phyloP scores from a whole-genome alignment of 2,113 vertebrate species.

The Syngnathus floridae region DNA sequence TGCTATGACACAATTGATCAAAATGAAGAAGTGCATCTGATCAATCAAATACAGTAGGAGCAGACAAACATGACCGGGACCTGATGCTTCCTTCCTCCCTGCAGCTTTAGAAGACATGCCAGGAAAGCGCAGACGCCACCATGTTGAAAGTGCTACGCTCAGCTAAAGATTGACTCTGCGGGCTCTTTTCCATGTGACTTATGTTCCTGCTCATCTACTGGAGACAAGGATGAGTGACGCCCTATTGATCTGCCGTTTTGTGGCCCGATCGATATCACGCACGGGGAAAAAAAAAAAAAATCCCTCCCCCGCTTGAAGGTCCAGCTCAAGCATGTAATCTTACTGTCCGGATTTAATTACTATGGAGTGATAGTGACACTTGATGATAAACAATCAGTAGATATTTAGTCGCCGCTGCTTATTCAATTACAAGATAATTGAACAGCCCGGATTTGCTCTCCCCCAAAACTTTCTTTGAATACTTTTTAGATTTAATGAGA shows the following conservation, averaged over 20 bases:
- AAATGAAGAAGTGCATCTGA: constrained; percentile 27
- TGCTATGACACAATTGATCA: constrained; percentile 22
- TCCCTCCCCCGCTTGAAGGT: constrained; percentile 35
- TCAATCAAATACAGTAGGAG: constrained; percentile 8
- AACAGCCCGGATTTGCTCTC: constrained; percentile 10
- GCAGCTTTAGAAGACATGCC: constrained; percentile 31
- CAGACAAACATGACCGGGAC: no score
- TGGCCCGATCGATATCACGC: constrained; percentile 32
- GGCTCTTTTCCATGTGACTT: constrained; percentile 56
- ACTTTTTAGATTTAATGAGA: constrained; percentile 36
- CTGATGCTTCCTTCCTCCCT: no score
- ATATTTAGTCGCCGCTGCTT: background rate
- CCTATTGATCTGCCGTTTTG: constrained; percentile 50
- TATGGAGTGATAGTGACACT: constrained; percentile 11
- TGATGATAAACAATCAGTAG: constrained; percentile 11
- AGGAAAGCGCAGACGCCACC: constrained; percentile 57
- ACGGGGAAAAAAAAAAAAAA: background rate
- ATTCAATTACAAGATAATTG: constrained; percentile 29
- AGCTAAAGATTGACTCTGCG: constrained; percentile 43
- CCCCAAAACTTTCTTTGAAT: constrained; percentile 22
- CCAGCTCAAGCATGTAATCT: constrained; percentile 23
- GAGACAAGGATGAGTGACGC: constrained; percentile 45
- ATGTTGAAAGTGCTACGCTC: constrained; percentile 48
- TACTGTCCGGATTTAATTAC: constrained; percentile 15
- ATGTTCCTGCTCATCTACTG: constrained; percentile 36